phyloP scores from a whole-genome alignment of 2,888 invertebrate species.

The Gryllus longicercus region DNA sequence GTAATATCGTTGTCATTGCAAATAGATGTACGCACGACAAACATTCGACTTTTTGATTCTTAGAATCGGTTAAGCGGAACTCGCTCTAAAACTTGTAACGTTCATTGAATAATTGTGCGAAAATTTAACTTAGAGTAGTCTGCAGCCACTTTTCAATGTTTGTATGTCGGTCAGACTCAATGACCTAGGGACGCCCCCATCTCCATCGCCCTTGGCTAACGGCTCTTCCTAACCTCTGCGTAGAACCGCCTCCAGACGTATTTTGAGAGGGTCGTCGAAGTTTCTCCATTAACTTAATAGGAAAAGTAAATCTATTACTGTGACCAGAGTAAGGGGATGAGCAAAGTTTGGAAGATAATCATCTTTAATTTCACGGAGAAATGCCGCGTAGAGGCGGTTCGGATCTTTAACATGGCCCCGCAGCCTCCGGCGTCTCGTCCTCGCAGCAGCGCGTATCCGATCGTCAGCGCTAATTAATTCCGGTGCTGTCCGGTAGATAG shows the following conservation, averaged over 20 bases:
- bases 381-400: conserved; percentile 17
- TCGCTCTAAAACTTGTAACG: too few species aligned
- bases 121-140: too few species aligned
- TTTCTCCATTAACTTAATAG: conserved; percentile 17
- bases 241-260: neutral
- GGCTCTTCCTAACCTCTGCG: too few species aligned
- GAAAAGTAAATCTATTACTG: conserved; percentile 17
- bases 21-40: too few species aligned
- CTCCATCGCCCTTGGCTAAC: too few species aligned
- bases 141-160: too few species aligned
- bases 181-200: too few species aligned
- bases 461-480: neutral
- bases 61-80: too few species aligned
- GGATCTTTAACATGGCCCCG: neutral
- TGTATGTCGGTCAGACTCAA: too few species aligned
- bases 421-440: neutral
- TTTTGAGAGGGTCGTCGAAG: neutral
- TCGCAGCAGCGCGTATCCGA: neutral
- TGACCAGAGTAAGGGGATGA: neutral
- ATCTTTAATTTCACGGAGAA: conserved; percentile 6
- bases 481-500: neutral
- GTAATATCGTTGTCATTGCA: too few species aligned
- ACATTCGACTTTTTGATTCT: too few species aligned
- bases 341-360: conserved; percentile 10
- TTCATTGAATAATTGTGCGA: too few species aligned